Conservation (phyloP, 2,888 invertebrate genomes). For the Dendrolimus houi region DNA sequence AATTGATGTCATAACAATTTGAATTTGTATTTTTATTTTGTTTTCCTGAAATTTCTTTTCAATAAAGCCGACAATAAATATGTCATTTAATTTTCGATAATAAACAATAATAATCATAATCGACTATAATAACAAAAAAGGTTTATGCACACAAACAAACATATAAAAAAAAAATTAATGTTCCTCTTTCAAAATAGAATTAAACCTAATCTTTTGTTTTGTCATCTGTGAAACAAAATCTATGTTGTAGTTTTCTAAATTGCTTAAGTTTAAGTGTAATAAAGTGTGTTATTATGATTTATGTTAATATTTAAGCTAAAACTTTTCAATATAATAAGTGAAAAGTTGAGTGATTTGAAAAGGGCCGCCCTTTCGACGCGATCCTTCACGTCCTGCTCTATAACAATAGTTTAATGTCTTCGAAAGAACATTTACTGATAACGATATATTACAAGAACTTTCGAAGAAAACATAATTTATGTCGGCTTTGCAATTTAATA, state of each 20-base stretch:
- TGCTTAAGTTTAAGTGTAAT: constrained; percentile 26
- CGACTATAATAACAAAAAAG: too few relatives aligned
- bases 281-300: constrained; percentile 32
- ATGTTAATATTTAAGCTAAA: constrained; percentile 27
- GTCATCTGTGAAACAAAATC: too few relatives aligned
- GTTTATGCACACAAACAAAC: too few relatives aligned
- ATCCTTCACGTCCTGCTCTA: constrained; percentile 27
- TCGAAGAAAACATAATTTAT: constrained; percentile 46
- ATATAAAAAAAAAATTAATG: not conserved
- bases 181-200: not conserved
- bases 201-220: not conserved
- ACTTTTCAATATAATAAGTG: constrained; percentile 30
- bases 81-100: too few relatives aligned
- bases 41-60: too few relatives aligned
- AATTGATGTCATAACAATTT: too few relatives aligned
- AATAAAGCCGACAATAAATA: too few relatives aligned
- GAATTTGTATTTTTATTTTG: too few relatives aligned
- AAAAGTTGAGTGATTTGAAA: constrained; percentile 22
- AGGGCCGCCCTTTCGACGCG: constrained; percentile 35
- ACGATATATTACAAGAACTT: constrained; percentile 51
- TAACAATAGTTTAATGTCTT: constrained; percentile 48
- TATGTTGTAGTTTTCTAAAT: not conserved
- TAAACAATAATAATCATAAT: too few relatives aligned
- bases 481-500: constrained; percentile 31
- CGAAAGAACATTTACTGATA: constrained; percentile 38